phyloP scores from a whole-genome alignment of 2,888 invertebrate species.

The Acanthoscelides obtectus region DNA sequence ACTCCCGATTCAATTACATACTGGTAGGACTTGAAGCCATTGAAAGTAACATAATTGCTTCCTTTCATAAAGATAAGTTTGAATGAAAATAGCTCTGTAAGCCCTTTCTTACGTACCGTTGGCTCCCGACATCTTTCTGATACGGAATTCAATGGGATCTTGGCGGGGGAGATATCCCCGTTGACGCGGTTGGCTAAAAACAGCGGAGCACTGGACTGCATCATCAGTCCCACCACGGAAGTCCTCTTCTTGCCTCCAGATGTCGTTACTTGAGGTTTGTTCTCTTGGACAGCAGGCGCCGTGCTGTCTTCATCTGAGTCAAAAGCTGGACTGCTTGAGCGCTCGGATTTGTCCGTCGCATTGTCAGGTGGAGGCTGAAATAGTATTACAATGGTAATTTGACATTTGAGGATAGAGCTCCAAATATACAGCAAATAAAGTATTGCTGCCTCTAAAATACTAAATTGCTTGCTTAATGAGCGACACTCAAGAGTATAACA shows the following conservation, averaged over 20 bases:
- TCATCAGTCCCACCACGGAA: conserved; percentile 64
- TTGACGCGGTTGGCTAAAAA: conserved; percentile 50
- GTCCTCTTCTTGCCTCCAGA: conserved; percentile 59
- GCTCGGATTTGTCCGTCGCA: conserved; percentile 61
- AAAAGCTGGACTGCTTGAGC: conserved; percentile 90
- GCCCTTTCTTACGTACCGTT: neutral
- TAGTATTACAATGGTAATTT: no score
- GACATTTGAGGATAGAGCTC: no score
- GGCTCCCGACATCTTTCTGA: conserved; percentile 8
- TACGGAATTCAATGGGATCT: neutral
- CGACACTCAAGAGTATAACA: no score
- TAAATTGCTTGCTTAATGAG: no score
- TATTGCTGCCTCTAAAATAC: no score
- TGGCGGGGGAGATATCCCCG: conserved; percentile 41
- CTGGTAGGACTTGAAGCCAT: no score
- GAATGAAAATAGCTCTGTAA: no score
- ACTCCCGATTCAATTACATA: no score
- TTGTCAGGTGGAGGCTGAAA: conserved; percentile 21
- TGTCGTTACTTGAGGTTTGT: conserved; percentile 3
- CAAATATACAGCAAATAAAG: no score
- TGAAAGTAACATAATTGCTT: no score
- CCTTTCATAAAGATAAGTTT: no score
- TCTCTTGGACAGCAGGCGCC: conserved; percentile 26
- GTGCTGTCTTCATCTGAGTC: conserved; percentile 90
- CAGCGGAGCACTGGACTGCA: conserved; percentile 59